phyloP scores from a whole-genome alignment of 2,888 invertebrate genomes.

The Eupithecia insigniata region DNA sequence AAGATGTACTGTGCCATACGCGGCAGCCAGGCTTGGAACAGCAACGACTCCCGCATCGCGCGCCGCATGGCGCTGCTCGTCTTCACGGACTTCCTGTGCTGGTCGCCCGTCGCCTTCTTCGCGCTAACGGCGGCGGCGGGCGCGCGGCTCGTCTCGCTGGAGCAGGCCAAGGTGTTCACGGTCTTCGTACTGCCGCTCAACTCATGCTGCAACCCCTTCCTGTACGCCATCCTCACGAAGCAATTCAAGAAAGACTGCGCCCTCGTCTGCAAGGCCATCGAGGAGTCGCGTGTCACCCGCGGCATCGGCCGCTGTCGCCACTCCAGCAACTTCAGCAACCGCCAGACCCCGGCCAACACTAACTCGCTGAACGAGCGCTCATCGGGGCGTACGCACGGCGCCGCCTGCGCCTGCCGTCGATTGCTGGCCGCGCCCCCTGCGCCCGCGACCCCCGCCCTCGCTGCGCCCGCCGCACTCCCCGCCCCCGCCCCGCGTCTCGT shows the following conservation, averaged over 20 bases:
- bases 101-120: slow-evolving; percentile 99
- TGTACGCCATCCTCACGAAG: slow-evolving; percentile 98
- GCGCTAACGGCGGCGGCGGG: slow-evolving; percentile 97
- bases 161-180: slow-evolving; percentile 97
- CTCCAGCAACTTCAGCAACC: slow-evolving; percentile 93
- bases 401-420: slow-evolving; percentile 82
- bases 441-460: slow-evolving; percentile 72
- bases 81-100: slow-evolving; percentile 98
- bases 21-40: slow-evolving; percentile 99
- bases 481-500: slow-evolving; percentile 74
- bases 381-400: slow-evolving; percentile 90
- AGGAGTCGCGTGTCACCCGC: slow-evolving; percentile 95
- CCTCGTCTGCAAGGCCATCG: slow-evolving; percentile 97
- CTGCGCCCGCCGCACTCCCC: slow-evolving; percentile 86
- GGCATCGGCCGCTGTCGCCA: slow-evolving; percentile 94
- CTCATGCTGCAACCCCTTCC: slow-evolving; percentile 98
- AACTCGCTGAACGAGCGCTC: slow-evolving; percentile 89
- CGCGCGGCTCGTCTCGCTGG: slow-evolving; percentile 93
- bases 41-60: slow-evolving; percentile 97
- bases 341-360: slow-evolving; percentile 94
- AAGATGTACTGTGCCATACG: slow-evolving; percentile 99
- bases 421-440: slow-evolving; percentile 90
- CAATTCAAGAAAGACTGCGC: slow-evolving; percentile 99
- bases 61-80: slow-evolving; percentile 98
- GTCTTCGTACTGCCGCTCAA: slow-evolving; percentile 98